Conservation (phyloP, 1,140 invertebrate species). For the Zaprionus africanus region DNA sequence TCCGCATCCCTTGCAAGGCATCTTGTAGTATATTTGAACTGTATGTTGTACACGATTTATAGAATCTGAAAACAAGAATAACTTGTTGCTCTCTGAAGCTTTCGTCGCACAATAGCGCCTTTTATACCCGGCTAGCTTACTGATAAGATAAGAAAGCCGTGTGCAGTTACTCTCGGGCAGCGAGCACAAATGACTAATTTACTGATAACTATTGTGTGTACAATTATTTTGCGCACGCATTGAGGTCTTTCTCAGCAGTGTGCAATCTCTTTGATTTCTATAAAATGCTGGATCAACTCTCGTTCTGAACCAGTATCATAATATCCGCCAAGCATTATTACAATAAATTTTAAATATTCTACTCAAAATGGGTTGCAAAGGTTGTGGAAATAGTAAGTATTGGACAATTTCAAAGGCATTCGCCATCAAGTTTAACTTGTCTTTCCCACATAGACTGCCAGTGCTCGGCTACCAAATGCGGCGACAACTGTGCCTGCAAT, state of each 20-base stretch:
- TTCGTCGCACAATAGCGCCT: neutral
- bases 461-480: conserved; percentile 68
- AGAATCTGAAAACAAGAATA: neutral
- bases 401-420: neutral
- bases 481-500: conserved; percentile 71
- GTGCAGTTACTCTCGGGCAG: conserved; percentile 49
- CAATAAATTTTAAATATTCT: neutral
- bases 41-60: neutral
- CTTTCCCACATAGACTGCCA: conserved; percentile 52
- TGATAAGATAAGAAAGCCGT: conserved; percentile 65
- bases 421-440: neutral
- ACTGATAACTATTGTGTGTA: neutral
- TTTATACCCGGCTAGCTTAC: conserved; percentile 45
- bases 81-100: conserved; percentile 18
- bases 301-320: neutral
- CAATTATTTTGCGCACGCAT: conserved; percentile 55
- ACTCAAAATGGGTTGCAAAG: conserved; percentile 67
- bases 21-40: conserved; percentile 29
- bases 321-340: conserved; percentile 5
- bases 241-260: conserved; percentile 31
- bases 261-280: conserved; percentile 28
- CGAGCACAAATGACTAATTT: conserved; percentile 46
- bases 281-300: conserved; percentile 37
- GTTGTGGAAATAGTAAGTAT: conserved; percentile 66
- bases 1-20: conserved; percentile 77